Evolutionary conservation across 2,888 invertebrate genomes (phyloP), one percentile per base, ranked within the genome.

Genomic region (Nephrotoma guestfalica): DNA sequence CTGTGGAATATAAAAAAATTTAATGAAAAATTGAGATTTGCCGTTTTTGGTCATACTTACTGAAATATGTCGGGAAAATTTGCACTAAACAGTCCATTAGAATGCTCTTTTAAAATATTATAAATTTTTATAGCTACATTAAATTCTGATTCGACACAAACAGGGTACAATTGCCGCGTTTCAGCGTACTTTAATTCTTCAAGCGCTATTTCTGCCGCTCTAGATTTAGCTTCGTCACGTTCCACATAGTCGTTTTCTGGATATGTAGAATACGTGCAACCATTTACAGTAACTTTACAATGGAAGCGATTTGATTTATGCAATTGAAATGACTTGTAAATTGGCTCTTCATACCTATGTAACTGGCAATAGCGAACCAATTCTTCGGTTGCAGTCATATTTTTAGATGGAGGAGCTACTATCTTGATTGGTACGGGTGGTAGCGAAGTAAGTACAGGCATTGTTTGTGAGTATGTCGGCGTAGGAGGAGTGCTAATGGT

Each of bases 71-170:
- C 92, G 43, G 93, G 93, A 88, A 95, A 91, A 86, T 92, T 93
- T 88, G 91, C 93, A 6, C 93, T 93, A 92, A 94, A 93, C 30
- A 95, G 90, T 13, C 95, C 95, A 87, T 93, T 92, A 86, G 93
- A 92, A 89, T 92, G 92, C 88, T 90, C 90, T n/a, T 90, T 88
- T 15, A 92, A 85, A 87, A 90, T 90, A 1, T 89, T 88, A 86
- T 89, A 90, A 0, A 92, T 89, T 45, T 89, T 89, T 42, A 89
- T 88, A 0, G 89, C 88, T 6, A 92, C 88, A 30, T 91, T 91
- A 0, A 88, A 86, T 43, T 90, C 90, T 6, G 89, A 89, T 30
- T 90, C 89, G 0, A 89, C 88, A 86, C 90, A 90, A 0, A 89
- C 85, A 0, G 90, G 89, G 42, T 90, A 88, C 11, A 89, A 89